Evolutionary conservation across 1,140 invertebrate species (phyloP), one percentile per base, ranked within the genome.

Genomic region (Nasonia longicornis): DNA sequence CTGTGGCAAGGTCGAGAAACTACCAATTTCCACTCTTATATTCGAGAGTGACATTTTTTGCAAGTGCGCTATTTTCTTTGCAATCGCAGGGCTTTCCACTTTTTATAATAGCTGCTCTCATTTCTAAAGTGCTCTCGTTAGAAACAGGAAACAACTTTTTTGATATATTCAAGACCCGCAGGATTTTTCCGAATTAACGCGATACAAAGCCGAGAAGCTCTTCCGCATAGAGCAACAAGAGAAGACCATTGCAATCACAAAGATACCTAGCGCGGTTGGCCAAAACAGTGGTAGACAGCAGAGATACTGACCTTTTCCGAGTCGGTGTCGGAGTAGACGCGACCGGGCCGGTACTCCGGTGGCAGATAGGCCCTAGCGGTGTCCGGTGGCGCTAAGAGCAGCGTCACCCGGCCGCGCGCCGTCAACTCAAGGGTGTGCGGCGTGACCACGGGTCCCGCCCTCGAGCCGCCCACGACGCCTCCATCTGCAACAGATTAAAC

Each of bases 341-440:
- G 91, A 71, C 90, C 91, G 12, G 90, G 90, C 67, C 91, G 89
- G 88, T 92, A 93, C 86, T 93, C 92, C 2, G 92, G 92, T 42
- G 92, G 92, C 71, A 92, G 85, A 88, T 93, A 92, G 11, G 91
- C 89, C 64, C 91, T 87, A 31, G 92, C 89, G 82, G 91, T 91
- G 84, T 91, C 89, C 42, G 91, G 90, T 58, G 91, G 87, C 73
- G 91, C 90, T 64, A 88, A 87, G 78, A 89, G 88, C 76, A 90
- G 84, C 71, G 88, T 90, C 77, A 93, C 92, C 80, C 92, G 88
- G 77, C 92, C 92, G 75, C 90, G 88, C 78, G 90, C 86, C 73
- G 92, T 92, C 80, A 93, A 83, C 78, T 92, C 88, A 66, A 93
- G 86, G 38, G 91, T 92, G 71, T 91, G 87, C 35, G 92, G 92